Evolutionary conservation across 2,113 vertebrate species (phyloP).

Genomic region (Myodes glareolus): DNA sequence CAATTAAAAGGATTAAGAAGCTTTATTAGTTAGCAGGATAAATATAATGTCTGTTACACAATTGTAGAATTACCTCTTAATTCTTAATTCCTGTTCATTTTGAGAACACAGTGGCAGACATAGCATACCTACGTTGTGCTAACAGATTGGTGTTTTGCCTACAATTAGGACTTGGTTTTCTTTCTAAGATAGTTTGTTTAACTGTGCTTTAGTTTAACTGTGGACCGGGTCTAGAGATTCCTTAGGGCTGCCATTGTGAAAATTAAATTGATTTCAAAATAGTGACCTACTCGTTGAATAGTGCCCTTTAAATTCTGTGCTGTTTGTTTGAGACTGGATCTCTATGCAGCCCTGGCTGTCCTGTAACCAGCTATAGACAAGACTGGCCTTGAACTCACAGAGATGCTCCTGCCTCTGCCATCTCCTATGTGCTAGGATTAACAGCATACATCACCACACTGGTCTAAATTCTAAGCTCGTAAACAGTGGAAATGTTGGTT

Average conservation of each 20-base stretch:
- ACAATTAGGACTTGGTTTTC: background rate
- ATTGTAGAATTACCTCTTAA: background rate
- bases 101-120: constrained; percentile 11
- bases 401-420: background rate
- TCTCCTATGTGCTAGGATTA: background rate
- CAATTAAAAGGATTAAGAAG: background rate
- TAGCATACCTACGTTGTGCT: background rate
- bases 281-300: background rate
- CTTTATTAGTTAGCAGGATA: background rate
- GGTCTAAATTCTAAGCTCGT: background rate
- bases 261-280: constrained; percentile 2
- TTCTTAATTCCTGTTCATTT: constrained; percentile 52
- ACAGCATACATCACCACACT: background rate
- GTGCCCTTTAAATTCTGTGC: background rate
- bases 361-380: background rate
- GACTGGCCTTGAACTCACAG: background rate
- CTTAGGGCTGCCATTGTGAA: background rate
- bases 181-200: background rate
- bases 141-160: background rate
- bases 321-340: background rate
- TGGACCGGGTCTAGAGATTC: constrained; percentile 20
- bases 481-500: background rate
- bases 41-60: background rate
- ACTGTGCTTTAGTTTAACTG: constrained; percentile 2
- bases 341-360: background rate